Conservation (phyloP, 2,797 vertebrate genomes). For the Lacerta agilis region DNA sequence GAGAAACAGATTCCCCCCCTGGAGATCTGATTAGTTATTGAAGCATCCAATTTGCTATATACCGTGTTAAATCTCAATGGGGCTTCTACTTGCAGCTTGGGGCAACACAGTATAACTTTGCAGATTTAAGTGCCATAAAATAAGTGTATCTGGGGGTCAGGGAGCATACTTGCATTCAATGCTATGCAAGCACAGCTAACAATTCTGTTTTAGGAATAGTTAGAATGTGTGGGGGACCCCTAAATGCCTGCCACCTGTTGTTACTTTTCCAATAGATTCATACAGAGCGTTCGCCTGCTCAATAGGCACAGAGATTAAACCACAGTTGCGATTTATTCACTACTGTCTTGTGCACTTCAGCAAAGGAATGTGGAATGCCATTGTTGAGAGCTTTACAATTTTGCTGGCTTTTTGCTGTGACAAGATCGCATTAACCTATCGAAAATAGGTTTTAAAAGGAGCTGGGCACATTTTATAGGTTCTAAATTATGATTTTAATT, state of each 20-base stretch:
- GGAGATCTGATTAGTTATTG: background rate
- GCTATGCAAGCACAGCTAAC: background rate
- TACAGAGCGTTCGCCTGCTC: background rate
- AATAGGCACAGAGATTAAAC: background rate
- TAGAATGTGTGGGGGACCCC: background rate
- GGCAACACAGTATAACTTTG: background rate
- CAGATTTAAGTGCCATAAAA: background rate
- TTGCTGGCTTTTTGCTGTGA: constrained; percentile 29
- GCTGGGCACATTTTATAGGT: background rate
- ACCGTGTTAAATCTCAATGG: background rate
- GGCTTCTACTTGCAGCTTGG: background rate
- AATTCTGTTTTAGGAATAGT: constrained; percentile 4
- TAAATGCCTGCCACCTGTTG: background rate
- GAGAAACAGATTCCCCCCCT: background rate
- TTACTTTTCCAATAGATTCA: background rate
- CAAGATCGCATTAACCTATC: background rate
- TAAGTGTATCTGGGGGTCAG: background rate
- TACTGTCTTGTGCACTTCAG: constrained; percentile 26
- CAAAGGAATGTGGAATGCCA: constrained; percentile 25
- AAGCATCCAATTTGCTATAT: background rate
- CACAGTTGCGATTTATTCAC: constrained; percentile 31
- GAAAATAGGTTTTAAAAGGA: constrained; percentile 32
- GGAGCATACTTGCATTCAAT: background rate
- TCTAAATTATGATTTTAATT: background rate
- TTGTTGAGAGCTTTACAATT: background rate